Evolutionary conservation across 2,797 vertebrate genomes (phyloP), one percentile per base, ranked within the genome.

Genomic region (Stomatorhinus walkeri): DNA sequence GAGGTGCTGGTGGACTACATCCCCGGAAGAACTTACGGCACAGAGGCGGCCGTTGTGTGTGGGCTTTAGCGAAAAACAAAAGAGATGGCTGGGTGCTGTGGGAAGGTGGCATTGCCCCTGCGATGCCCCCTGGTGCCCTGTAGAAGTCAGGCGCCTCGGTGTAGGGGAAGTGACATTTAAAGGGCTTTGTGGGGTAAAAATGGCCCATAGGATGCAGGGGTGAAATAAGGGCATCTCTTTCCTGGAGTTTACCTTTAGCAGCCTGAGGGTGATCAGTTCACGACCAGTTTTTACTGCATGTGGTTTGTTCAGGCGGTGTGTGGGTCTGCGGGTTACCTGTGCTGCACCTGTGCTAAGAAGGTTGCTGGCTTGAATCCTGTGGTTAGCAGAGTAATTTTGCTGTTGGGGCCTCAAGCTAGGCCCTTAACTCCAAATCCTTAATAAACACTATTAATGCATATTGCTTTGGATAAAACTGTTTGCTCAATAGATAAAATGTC

Each of bases 81-180:
- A 61, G 83, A 86, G 24, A 32, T 54, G 46, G 51, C 40, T 52
- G 87, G 83, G 40, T 43, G 32, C 43, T 46, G 28, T 59, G 72
- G 88, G 88, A 88, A 88, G 76, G 72, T 64, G 59, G 87, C 87
- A 24, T 89, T 76, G 81, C 88, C 83, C 83, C 48, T 16, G 32
- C 6, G 32, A 22, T 85, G 36, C 40, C 88, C 36, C 83, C 59
- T 59, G 36, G 36, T 46, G 56, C 59, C 87, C 40, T 28, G 2
- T 28, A 36, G 43, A 87, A 87, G 36, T 68, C 56, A 87, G 36
- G 86, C 36, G 4, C 72, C 19, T 36, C 3, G 52, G 59, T 12
- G n/a, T 49, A 32, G 87, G 72, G 46, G 81, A 43, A 32, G 56
- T 89, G 81, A 86, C 89, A 83, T 90, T 86, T 79, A 79, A 59